Percentiles rank a stretch among this genome's conserved stretches.
Evolutionary conservation across 2,888 invertebrate genomes (phyloP).

Genomic region (Rambutsinella grinnellia): DNA sequence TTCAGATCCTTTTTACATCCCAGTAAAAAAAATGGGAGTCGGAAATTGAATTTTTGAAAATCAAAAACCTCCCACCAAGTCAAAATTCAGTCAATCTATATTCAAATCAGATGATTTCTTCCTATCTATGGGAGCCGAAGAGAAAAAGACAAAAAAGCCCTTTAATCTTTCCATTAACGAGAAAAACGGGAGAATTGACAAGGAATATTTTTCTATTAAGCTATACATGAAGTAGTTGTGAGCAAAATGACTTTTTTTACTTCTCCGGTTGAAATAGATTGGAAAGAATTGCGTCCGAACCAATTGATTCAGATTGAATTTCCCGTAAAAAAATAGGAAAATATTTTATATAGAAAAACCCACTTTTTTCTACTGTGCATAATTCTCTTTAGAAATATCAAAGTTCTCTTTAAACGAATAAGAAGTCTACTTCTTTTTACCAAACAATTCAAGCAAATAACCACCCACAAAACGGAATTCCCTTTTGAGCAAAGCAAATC

Average conservation of each 20-base stretch:
- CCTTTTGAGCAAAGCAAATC: slow-evolving; percentile 22
- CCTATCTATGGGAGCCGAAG: slow-evolving; percentile 45
- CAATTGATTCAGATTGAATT: slow-evolving; percentile 41
- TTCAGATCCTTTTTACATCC: no score
- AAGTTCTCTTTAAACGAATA: slow-evolving; percentile 1
- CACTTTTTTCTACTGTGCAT: background rate
- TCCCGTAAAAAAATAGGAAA: slow-evolving; percentile 8
- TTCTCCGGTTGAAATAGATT: slow-evolving; percentile 13
- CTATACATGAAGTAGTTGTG: background rate
- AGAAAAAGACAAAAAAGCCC: slow-evolving; percentile 9
- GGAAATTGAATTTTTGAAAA: slow-evolving; percentile 66
- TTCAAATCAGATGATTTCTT: slow-evolving; percentile 57
- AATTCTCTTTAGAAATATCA: background rate
- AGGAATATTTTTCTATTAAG: background rate
- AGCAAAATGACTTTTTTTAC: background rate
- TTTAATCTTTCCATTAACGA: slow-evolving; percentile 29
- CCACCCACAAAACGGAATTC: no score
- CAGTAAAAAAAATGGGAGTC: slow-evolving; percentile 54
- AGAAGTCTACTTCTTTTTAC: no score
- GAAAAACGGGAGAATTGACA: background rate
- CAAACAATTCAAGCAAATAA: no score
- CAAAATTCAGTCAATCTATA: slow-evolving; percentile 56
- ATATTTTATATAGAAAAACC: background rate
- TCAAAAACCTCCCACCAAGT: slow-evolving; percentile 64
- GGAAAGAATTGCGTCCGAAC: slow-evolving; percentile 2